A percentile compares a stretch with the other conserved stretches of the same genome.
Evolutionary conservation across 2,888 invertebrate genomes (phyloP).

Genomic region (Diachrysia chrysitis): DNA sequence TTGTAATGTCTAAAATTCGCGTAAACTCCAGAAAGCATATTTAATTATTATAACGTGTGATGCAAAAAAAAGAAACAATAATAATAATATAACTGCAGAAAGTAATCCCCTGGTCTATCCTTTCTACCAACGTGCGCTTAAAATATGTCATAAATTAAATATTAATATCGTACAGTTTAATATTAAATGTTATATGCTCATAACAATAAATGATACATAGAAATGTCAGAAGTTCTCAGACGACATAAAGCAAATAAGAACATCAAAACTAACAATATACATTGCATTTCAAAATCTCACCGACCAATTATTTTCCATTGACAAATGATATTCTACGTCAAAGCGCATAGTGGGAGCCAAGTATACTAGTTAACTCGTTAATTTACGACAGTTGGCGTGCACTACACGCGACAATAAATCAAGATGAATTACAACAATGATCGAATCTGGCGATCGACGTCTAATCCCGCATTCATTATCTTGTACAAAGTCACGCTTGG

Average conservation of each 20-base stretch:
- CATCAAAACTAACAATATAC: neutral
- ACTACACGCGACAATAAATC: slow-evolving; percentile 82
- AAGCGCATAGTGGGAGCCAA: slow-evolving; percentile 56
- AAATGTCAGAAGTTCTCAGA: neutral
- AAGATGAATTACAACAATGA: slow-evolving; percentile 85
- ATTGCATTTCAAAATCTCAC: slow-evolving; percentile 13
- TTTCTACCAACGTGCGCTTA: neutral
- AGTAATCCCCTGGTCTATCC: no score
- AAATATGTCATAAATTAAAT: neutral
- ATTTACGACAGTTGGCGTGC: slow-evolving; percentile 79
- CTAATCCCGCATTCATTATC: slow-evolving; percentile 76
- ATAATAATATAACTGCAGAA: no score
- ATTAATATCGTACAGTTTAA: no score
- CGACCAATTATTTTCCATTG: slow-evolving; percentile 43
- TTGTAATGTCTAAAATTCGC: no score
- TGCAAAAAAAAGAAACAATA: no score
- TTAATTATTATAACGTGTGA: no score
- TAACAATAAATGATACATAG: no score
- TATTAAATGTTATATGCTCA: neutral
- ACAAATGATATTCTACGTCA: slow-evolving; percentile 45
- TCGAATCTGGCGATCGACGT: slow-evolving; percentile 78
- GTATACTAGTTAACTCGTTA: slow-evolving; percentile 74
- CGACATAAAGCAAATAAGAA: neutral
- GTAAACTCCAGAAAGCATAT: no score
- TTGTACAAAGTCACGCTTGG: slow-evolving; percentile 70